Base-by-base conservation (phyloP, 92 coral and sea anemone genomes). In the Umimayanthus chanpuru region DNA sequence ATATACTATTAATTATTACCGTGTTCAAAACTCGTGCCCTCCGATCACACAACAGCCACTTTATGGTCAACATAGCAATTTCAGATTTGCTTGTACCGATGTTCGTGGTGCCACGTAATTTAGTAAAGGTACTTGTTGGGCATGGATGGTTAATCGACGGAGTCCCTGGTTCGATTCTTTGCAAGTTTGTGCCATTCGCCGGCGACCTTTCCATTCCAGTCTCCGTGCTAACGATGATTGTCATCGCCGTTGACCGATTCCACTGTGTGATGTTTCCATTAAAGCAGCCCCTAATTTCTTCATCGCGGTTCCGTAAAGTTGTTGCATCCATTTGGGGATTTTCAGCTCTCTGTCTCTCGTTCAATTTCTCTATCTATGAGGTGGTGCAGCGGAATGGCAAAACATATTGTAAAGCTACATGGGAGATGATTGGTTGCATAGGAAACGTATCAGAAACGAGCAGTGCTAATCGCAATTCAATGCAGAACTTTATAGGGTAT, bases 41-140 rank as follows among this genome's bases (percentile, higher is more conserved):
- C 21, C 82, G 55, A 9, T 49, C 67, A 2, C 49, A 78, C 66
- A 78, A 78, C 82, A 78, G 82, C 65, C 38, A 64, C 39, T 81
- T 81, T n/a, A 43, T 81, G 39, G 86, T 81, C 15, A 81, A 81
- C 43, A 65, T 81, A 16, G 86, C 86, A 15, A 81, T 81, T 66
- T 81, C 86, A 23, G 76, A 66, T 40, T 44, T 81, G 5, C 44
- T 81, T 8, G 56, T 81, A n/a, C 73, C 76, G 36, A 15, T 81
- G 30, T 81, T 64, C 36, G 55, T 44, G 3, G 21, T 81, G 4
- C 76, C 86, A 26, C 74, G 76, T n/a, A 39, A 9, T 9, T 0
- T 81, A 20, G 4, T 26, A 23, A 21, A 10, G 23, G 55, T 64
- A 3, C 21, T 64, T 81, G 75, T 23, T 10, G 76, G 86, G 0